Evolutionary conservation across 92 coral and sea anemone species (phyloP).

Genomic region (Meandrina meandrites): DNA sequence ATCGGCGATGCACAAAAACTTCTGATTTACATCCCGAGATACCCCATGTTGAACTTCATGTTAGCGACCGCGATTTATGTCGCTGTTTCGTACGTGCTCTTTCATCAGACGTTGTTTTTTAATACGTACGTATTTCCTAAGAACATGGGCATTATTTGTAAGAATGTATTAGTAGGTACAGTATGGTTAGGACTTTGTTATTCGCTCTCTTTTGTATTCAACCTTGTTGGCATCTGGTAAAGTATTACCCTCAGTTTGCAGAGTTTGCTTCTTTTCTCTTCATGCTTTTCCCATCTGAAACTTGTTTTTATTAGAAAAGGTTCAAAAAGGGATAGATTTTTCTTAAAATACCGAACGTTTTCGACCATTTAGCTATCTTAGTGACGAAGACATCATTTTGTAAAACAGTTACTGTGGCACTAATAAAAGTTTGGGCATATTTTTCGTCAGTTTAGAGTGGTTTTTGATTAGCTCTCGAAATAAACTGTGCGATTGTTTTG

Average conservation of each 20-base stretch:
- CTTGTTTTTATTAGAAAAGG: neutral
- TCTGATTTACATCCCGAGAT: conserved; percentile 78
- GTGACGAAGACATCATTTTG: too few species aligned
- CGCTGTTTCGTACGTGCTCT: conserved; percentile 89
- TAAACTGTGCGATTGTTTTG: too few species aligned
- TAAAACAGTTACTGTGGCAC: too few species aligned
- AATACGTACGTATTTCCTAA: conserved; percentile 90
- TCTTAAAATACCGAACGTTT: too few species aligned
- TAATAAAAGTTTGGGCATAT: neutral
- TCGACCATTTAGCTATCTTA: neutral
- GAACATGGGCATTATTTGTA: conserved; percentile 88
- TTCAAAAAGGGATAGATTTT: neutral
- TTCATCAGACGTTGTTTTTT: conserved; percentile 89
- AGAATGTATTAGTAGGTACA: conserved; percentile 72
- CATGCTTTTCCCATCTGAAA: neutral
- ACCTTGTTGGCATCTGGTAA: conserved; percentile 75
- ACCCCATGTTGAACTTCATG: conserved; percentile 95
- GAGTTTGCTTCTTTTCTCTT: neutral
- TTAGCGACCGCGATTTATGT: conserved; percentile 79
- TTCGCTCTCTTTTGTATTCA: conserved; percentile 72
- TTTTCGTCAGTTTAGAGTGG: too few species aligned
- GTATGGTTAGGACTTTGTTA: conserved; percentile 78
- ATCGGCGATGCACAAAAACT: conserved; percentile 85
- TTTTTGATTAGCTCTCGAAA: neutral
- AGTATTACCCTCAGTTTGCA: neutral